Base-by-base conservation (phyloP, 2,113 vertebrate genomes). In the Eulemur rufifrons region DNA sequence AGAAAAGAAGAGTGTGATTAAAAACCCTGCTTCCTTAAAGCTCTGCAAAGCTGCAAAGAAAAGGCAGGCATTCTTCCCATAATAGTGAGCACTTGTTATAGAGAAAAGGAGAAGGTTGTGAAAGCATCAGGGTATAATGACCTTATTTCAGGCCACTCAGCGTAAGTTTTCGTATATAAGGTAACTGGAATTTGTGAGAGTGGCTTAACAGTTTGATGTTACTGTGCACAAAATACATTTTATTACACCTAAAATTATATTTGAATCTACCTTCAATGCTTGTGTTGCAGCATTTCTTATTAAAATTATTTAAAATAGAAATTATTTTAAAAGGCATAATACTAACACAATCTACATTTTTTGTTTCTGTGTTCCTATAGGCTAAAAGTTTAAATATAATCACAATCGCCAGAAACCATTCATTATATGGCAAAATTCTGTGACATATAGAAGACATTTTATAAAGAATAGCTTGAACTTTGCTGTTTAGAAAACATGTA, bases 1-100 rank as follows among this genome's bases (percentile, higher is more conserved):
- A 98, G 95, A 97, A 98, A 97, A 98, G 42, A 96, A 97, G 94
- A 92, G 82, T 97, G 97, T 96, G 96, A 98, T 97, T 97, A 98
- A 98, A 98, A 97, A 11, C 27, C 52, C 68, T 95, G 89, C 96
- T 98, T 97, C 94, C 96, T 94, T 90, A 91, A 88, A 98, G 91
- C 91, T 96, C 83, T 96, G 89, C 52, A 98, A 96, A 98, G 84
- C 86, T 95, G 64, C 59, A 87, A 84, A 94, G 95, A 92, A 96
- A 90, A 80, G 86, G 15, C 97, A 97, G 94, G 68, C 87, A 94
- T 98, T 98, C 95, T 96, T 94, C 68, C 84, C 4, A 6, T 89
- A 98, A 98, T 78, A 96, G 76, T 94, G 97, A 98, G 80, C 47
- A 86, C 89, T 98, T 97, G 91, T 96, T 95, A 92, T 34, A 96